Base-by-base conservation (phyloP, 2,797 vertebrate species). In the Aeoliscus strigatus region DNA sequence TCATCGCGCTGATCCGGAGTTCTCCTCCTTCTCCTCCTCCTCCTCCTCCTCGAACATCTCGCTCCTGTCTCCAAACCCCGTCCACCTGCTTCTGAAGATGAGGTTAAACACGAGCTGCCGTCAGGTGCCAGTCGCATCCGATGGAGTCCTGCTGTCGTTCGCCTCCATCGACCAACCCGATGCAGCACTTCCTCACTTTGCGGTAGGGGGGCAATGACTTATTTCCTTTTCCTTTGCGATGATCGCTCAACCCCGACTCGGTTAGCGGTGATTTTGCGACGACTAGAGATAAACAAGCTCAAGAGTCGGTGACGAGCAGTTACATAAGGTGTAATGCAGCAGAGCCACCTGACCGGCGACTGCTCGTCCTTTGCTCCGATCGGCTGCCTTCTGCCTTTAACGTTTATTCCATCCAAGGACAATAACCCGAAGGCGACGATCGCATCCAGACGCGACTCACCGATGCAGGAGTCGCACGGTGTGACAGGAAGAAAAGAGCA, bases 121-220 rank as follows among this genome's bases (percentile, higher is more conserved):
- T 59, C 80, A 80, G 81, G 78, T 80, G 87, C 83, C 27, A 63
- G 60, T 72, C 53, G 67, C 80, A 77, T 85, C 86, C 74, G 69
- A 86, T 84, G 87, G 86, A 87, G 71, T 59, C 61, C 57, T 40
- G 80, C 70, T 45, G 65, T 59, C 43, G 50, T 21, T 72, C 71
- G 62, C 81, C 51, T 60, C 69, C 79, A 46, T 66, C 83, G 63
- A 69, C 69, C 83, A 73, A 17, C 65, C 78, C 81, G 75, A 74
- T 83, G 86, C 86, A 81, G 59, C 82, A 77, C 81, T 88, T 89
- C 80, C 80, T 80, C 66, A 66, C 82, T 77, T 78, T 87, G 83
- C 77, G 89, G 88, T 90, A 89, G 87, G 84, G 18, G 17, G 13
- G 38, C 39, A 11, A 21, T 10, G 11, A 14, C 24, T 27, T 13